Evolutionary conservation across 2,113 vertebrate species (phyloP), one percentile per base, ranked within the genome.

Genomic region (Pomatostomus ruficeps): DNA sequence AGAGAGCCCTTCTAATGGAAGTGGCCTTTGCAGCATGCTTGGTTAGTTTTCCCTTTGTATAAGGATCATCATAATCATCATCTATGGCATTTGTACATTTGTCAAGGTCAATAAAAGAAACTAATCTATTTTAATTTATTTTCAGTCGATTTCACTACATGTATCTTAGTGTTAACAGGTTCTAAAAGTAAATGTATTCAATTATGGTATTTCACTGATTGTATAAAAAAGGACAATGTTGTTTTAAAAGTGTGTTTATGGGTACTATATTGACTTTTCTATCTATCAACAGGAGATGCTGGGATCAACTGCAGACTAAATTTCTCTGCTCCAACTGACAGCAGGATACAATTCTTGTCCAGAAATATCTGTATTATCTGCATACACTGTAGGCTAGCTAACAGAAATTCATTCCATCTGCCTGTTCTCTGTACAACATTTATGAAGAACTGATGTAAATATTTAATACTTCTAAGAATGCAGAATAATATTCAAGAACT

Each of bases 391-490:
- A 81, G 35, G 3, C 11, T 51, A 63, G 7, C 5, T 91, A 78
- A 83, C 38, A 91, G 93, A 95, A 89, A 70, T 70, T 4, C 10
- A 78, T 81, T 92, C 38, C 7, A 42, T 91, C 83, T 94, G 19
- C 49, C 70, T 28, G 7, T 71, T 93, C 92, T 92, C 40, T 93
- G 59, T 88, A 57, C 43, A 96, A 67, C 26, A 85, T 90, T 88
- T 85, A 91, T 67, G 24, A 96, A 82, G 46, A 29, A 21, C 33
- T 82, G 59, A 66, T 35, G 77, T 94, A 96, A 98, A 97, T 97
- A 97, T 96, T 98, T 97, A 92, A 97, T 96, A 80, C 22, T 48
- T 52, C 54, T 79, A 88, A 97, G 82, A 89, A 95, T 85, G 89
- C 26, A 43, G 31, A 58, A 70, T 73, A 79, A 80, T 84, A 89